Conservation (phyloP, 2,113 vertebrate genomes). For the Ceuthmochares aereus region DNA sequence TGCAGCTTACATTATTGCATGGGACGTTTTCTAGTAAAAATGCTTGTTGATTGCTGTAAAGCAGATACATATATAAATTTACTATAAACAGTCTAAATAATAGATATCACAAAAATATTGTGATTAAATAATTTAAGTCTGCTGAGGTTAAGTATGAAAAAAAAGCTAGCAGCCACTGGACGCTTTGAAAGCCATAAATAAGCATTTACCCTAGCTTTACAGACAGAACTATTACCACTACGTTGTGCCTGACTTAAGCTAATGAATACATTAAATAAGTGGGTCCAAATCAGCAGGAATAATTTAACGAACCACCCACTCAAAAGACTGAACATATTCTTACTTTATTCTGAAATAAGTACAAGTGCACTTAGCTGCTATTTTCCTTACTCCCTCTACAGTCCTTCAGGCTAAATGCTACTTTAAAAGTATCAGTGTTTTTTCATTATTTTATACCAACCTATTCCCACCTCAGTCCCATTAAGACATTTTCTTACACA, state of each 20-base stretch:
- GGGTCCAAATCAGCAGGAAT: not conserved
- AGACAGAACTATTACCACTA: not conserved
- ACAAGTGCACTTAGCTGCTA: not conserved
- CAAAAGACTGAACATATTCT: not conserved
- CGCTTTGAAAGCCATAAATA: not conserved
- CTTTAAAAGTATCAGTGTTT: not conserved
- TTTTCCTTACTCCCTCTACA: not conserved
- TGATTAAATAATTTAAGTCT: not conserved
- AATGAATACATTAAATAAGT: not conserved
- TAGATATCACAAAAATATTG: not conserved
- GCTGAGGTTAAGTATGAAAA: not conserved
- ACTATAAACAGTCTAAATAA: not conserved
- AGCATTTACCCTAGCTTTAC: not conserved
- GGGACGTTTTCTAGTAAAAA: slow-evolving; percentile 94
- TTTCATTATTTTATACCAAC: not conserved
- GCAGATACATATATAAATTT: not conserved
- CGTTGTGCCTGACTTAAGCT: not conserved
- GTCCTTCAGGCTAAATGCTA: not conserved
- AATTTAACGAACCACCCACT: not conserved
- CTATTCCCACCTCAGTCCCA: not conserved
- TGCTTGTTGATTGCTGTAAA: slow-evolving; percentile 86
- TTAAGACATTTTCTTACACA: not conserved
- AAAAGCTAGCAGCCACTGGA: not conserved
- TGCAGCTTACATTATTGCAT: slow-evolving; percentile 83
- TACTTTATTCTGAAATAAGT: not conserved